Percentiles rank a stretch among this genome's conserved stretches.
phyloP scores from a whole-genome alignment of 2,797 vertebrate species.

The Cyclura pinguis region DNA sequence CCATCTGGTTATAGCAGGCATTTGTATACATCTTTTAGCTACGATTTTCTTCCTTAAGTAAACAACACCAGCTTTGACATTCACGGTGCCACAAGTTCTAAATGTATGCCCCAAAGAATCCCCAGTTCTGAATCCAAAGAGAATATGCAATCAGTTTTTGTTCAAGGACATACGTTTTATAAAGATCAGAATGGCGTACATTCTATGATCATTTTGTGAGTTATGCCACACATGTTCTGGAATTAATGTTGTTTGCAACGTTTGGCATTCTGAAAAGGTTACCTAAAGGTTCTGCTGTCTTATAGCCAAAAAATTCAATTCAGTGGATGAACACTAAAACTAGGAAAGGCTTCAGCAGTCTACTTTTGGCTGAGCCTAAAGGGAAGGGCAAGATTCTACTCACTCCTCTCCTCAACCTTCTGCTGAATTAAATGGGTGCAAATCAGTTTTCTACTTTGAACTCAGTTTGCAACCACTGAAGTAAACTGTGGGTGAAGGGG shows the following conservation, averaged over 20 bases:
- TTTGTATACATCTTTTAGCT: background rate
- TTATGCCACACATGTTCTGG: background rate
- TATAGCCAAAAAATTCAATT: background rate
- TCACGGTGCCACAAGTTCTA: background rate
- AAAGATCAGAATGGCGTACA: background rate
- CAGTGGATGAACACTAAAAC: background rate
- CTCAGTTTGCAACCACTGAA: too few species aligned
- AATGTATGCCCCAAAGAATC: background rate
- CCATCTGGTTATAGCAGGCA: background rate
- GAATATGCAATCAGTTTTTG: background rate
- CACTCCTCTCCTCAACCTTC: too few species aligned
- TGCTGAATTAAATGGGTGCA: too few species aligned
- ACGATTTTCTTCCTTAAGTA: background rate
- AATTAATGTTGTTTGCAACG: background rate
- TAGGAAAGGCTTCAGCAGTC: too few species aligned
- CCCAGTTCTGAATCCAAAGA: background rate
- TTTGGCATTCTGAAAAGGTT: background rate
- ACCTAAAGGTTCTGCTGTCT: background rate
- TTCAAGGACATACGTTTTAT: background rate
- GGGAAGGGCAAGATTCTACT: too few species aligned
- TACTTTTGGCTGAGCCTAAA: too few species aligned
- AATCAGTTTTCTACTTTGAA: too few species aligned
- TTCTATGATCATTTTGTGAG: background rate
- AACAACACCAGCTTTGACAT: too few species aligned
- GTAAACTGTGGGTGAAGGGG: too few species aligned